These are phyloP conservation scores for Tachycineta bicolor DNA, from an alignment of 2,113 vertebrate species.

Conservation along the genomic window DNA sequence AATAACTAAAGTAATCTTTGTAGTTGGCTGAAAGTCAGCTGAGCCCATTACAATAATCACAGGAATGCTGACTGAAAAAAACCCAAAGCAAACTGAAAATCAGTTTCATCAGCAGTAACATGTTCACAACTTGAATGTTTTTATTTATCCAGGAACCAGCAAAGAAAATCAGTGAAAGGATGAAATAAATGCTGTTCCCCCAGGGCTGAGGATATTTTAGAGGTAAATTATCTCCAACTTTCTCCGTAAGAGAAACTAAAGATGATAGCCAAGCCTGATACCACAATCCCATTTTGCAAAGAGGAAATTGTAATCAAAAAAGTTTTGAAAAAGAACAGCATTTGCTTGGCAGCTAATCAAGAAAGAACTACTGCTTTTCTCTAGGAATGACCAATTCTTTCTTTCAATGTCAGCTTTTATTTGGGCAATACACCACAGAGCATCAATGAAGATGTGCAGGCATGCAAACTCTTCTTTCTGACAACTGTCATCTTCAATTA, in stretches of 20 bases:
- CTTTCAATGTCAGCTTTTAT: constrained; percentile 1
- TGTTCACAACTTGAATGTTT: neutral
- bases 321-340: neutral
- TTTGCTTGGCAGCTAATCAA: constrained; percentile 10
- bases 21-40: neutral
- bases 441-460: neutral
- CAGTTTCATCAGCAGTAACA: neutral
- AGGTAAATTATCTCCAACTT: neutral
- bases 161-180: neutral
- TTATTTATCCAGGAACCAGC: neutral
- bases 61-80: neutral
- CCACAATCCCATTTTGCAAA: neutral
- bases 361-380: neutral
- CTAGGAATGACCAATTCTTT: neutral
- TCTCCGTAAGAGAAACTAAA: neutral
- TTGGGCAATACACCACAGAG: neutral
- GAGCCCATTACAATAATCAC: neutral
- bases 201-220: neutral
- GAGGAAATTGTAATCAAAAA: neutral
- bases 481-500: neutral
- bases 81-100: neutral
- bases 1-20: neutral
- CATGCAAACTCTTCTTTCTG: neutral
- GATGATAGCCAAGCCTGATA: neutral
- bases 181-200: neutral